Base-by-base conservation (phyloP, 2,888 invertebrate species). In the Spisula subtruncata region DNA sequence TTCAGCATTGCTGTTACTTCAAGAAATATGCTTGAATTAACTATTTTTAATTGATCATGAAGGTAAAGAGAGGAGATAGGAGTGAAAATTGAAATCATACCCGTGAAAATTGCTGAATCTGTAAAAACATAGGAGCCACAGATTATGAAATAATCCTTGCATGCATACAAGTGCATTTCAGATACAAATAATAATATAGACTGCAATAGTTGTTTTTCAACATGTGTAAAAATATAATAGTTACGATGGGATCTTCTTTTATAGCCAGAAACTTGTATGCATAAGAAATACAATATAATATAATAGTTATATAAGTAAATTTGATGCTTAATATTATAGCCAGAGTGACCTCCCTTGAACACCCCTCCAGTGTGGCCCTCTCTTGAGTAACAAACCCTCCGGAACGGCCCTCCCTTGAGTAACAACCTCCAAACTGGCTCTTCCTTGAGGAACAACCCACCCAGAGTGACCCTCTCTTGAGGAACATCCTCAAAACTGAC, bases 31-130 rank as follows among this genome's bases (percentile, higher is more conserved):
- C 41, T 41, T 41, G 8, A 41, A 41, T 41, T 14, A 66, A 4
- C 25, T 66, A 71, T 71, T 2, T 0, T 29, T 0, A 8, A 71
- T 71, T 71, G 29, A 18, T 56, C 0, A 41, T 41, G 41, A 71
- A 71, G 32, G 71, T 6, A 71, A 25, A 71, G 71, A 32, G 10
- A 71, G 83, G 54, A 29, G 41, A 83, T 2, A 41, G 83, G 51
- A 80, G 46, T 80, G 60, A 83, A 41, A 14, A 83, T 60, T 83
- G 0, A 18, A 85, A 93, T 92, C 83, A 89, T 93, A 93, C 93
- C 93, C 82, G 92, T 90, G 83, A 93, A 93, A 56, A 92, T 91
- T 41, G 92, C 91, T 12, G 90, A 92, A 86, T 93, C 93, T 93
- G 93, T 66, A 93, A 41, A n/a, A 91, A 79, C 71, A 71, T 71